phyloP scores from a whole-genome alignment of 2,113 vertebrate species.

The Zosterops hypoxanthus region DNA sequence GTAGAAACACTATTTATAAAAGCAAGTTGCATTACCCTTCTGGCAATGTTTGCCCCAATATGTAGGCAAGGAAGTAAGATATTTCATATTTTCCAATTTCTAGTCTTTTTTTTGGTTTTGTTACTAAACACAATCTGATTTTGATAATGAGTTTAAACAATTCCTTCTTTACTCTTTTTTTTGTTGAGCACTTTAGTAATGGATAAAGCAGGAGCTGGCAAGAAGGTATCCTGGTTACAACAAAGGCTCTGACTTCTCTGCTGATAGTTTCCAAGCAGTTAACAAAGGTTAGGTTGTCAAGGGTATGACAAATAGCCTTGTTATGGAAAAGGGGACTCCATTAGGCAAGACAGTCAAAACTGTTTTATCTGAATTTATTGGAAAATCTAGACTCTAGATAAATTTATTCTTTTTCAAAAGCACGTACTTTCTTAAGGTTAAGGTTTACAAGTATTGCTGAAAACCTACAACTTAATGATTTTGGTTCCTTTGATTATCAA shows the following conservation, averaged over 20 bases:
- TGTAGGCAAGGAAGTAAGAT: conserved; percentile 21
- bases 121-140: conserved; percentile 48
- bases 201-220: conserved; percentile 63
- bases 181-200: conserved; percentile 55
- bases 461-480: not conserved
- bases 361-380: conserved; percentile 50
- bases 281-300: conserved; percentile 69
- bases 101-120: conserved; percentile 25
- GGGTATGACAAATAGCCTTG: conserved; percentile 73
- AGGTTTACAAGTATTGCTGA: not conserved
- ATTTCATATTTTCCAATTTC: not conserved
- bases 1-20: not conserved
- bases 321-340: conserved; percentile 68
- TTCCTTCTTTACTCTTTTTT: conserved; percentile 32
- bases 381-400: conserved; percentile 35
- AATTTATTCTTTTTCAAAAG: not conserved
- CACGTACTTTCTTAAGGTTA: not conserved
- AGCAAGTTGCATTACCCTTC: not conserved
- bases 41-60: conserved; percentile 24
- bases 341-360: conserved; percentile 67
- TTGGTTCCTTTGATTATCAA: not conserved
- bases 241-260: conserved; percentile 44
- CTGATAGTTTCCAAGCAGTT: conserved; percentile 72
- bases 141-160: conserved; percentile 66
- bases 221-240: conserved; percentile 69